Percentiles rank a stretch among this genome's conserved stretches.
Conservation (phyloP, 2,888 invertebrate genomes). For the Liopterus haemorrhoidalis region DNA sequence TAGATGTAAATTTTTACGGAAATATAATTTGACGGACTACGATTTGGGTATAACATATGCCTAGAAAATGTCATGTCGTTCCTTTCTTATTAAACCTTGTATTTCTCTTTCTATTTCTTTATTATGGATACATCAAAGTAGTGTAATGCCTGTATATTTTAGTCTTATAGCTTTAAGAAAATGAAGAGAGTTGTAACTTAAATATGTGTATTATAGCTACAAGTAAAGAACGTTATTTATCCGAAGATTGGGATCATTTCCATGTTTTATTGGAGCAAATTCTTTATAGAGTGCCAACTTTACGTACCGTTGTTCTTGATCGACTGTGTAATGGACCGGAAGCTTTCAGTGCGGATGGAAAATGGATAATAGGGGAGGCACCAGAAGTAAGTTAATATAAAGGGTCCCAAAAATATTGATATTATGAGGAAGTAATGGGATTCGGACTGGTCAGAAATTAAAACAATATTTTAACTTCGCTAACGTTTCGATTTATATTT, state of each 20-base stretch:
- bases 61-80: neutral
- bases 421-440: no score
- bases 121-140: no score
- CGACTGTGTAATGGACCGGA: constrained; percentile 85
- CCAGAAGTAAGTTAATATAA: constrained; percentile 67
- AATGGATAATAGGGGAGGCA: constrained; percentile 90
- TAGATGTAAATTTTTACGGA: no score
- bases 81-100: neutral
- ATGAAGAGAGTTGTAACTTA: no score
- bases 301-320: constrained; percentile 69
- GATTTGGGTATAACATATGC: no score
- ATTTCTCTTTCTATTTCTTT: constrained; percentile 5
- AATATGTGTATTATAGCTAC: constrained; percentile 53
- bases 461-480: no score
- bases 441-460: no score
- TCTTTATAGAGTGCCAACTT: constrained; percentile 72
- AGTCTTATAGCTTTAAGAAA: no score
- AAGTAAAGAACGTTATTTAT: constrained; percentile 60
- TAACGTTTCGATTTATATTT: no score
- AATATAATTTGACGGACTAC: no score
- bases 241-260: constrained; percentile 96
- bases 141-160: no score
- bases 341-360: constrained; percentile 94
- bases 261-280: constrained; percentile 81
- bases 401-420: constrained; percentile 19